phyloP scores from a whole-genome alignment of 2,113 vertebrate species.

The Petroica traversi region DNA sequence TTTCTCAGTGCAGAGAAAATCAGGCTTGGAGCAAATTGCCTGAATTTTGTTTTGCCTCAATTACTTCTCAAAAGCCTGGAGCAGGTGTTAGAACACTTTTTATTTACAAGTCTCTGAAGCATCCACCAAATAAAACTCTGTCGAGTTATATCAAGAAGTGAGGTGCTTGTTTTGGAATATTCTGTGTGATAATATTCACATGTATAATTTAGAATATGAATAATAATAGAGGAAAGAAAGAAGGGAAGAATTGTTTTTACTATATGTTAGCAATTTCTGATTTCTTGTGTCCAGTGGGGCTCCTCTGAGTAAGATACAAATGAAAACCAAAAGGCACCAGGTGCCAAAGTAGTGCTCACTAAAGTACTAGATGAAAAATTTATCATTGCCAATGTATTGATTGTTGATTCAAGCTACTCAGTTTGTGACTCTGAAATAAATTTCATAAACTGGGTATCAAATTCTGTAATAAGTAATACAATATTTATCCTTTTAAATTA shows the following conservation, averaged over 20 bases:
- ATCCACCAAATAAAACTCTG: background rate
- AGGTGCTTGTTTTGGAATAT: background rate
- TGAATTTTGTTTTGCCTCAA: constrained; percentile 8
- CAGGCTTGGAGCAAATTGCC: background rate
- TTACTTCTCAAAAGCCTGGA: background rate
- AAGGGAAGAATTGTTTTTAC: background rate
- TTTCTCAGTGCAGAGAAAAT: constrained; percentile 5
- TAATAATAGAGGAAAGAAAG: background rate
- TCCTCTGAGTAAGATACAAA: background rate
- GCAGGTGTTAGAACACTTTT: background rate
- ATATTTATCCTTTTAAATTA: background rate
- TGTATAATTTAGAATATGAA: background rate
- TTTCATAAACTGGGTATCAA: background rate
- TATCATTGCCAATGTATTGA: background rate
- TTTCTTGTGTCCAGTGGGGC: background rate
- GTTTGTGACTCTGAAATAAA: background rate
- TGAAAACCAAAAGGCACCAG: background rate
- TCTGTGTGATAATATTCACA: background rate
- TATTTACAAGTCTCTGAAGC: background rate
- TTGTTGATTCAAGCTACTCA: background rate
- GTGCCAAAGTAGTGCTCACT: background rate
- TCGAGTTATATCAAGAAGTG: background rate
- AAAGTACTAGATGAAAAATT: background rate
- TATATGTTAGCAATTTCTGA: background rate
- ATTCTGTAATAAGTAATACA: background rate